Evolutionary conservation across 1,140 invertebrate genomes (phyloP).

Genomic region (Vollenhovia emeryi): DNA sequence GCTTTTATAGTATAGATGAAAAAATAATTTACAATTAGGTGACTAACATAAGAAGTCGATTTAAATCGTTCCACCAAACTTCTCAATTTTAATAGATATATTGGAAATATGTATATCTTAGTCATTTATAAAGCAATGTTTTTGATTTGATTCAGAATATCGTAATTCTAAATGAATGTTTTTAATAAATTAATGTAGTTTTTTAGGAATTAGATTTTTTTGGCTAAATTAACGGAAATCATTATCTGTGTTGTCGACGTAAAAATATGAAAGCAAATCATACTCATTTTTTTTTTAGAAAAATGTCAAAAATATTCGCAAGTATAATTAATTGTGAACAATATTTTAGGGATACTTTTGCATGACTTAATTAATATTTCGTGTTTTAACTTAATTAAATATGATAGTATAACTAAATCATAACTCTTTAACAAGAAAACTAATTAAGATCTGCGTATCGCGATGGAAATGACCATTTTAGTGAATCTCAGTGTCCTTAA

Average conservation of each 20-base stretch:
- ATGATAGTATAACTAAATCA: no score
- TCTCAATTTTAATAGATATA: no score
- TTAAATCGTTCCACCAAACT: no score
- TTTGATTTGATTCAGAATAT: background rate
- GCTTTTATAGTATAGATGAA: no score
- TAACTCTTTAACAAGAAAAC: no score
- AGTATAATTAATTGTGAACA: background rate
- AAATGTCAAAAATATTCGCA: background rate
- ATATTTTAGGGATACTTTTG: background rate
- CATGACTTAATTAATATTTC: background rate
- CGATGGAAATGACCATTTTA: background rate
- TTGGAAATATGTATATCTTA: background rate
- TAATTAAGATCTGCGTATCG: background rate
- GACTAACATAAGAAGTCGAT: no score
- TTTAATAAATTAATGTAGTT: background rate
- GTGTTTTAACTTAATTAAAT: background rate
- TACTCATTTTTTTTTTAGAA: background rate
- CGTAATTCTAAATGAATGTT: no score
- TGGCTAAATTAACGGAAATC: background rate
- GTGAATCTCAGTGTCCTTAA: no score
- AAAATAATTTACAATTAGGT: no score
- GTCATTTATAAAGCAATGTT: background rate
- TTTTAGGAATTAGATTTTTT: background rate
- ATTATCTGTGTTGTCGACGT: background rate
- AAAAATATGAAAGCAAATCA: background rate